Evolutionary conservation across 2,113 vertebrate genomes (phyloP), one percentile per base, ranked within the genome.

Genomic region (Larimichthys crocea): DNA sequence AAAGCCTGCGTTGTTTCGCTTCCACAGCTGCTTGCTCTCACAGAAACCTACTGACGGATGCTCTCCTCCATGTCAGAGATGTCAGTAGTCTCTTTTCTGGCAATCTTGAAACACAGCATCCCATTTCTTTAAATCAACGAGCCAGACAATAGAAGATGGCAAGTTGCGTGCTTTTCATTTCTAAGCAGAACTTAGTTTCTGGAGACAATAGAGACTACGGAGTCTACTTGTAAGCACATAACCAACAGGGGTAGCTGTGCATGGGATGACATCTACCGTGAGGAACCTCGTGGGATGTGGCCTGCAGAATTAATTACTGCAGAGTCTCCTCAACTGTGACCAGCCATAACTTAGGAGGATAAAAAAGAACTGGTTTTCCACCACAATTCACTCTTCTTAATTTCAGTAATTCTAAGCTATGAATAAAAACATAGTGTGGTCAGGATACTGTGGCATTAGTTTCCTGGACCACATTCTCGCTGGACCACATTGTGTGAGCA

Each of bases 221-320:
- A 65, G 72, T 63, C 20, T 14, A 55, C 26, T 46, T 74, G 55
- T 57, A 40, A 29, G 48, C 63, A 76, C 68, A 65, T 55, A 70
- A 68, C 60, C 63, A 67, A 48, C 44, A 12, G 48, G 76, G 68
- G 62, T 31, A 69, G 68, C 49, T 48, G 68, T 83, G 71, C 48
- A 48, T 66, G 19, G 22, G 62, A 72, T 76, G 76, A 74, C 77
- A 77, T 77, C 79, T 61, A 80, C 83, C 77, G 57, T 57, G 57
- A 76, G 40, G 62, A 79, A 44, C 75, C 67, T 62, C 46, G 22
- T 76, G 89, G 78, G 79, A 83, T 74, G 77, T 76, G 75, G 79
- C 75, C 79, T 60, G 72, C 44, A 81, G 85, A 80, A 87, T 88
- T 86, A 93, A 89, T 92, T 86, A 89, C 74, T 71, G 71, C 31